A percentile compares a stretch with the other conserved stretches of the same genome.
These are phyloP conservation scores for Dexiosoma caninum DNA, from an alignment of 2,888 invertebrate genomes.

Conservation along the genomic window DNA sequence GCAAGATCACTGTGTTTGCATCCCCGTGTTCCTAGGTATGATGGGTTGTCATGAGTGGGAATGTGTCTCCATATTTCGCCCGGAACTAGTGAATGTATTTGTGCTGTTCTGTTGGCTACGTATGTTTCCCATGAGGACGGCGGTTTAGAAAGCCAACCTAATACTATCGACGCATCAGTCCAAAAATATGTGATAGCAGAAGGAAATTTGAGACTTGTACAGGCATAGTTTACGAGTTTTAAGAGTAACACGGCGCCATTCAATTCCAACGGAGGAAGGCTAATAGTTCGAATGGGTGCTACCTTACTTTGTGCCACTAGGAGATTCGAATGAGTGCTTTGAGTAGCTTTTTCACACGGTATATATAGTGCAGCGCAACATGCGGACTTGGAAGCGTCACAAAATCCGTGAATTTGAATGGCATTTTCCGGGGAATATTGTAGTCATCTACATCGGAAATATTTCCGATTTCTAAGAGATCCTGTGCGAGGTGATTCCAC, in stretches of 20 bases:
- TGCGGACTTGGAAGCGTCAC: too few species aligned
- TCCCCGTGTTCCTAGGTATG: neutral
- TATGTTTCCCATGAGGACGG: slow-evolving; percentile 1
- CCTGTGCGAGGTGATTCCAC: too few species aligned
- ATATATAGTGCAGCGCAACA: neutral
- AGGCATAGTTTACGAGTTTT: neutral
- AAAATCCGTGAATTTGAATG: too few species aligned
- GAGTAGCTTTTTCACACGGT: neutral
- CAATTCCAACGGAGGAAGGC: neutral
- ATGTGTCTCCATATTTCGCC: neutral
- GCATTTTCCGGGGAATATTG: too few species aligned
- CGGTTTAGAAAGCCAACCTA: neutral
- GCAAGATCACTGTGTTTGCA: neutral
- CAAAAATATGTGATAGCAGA: too few species aligned
- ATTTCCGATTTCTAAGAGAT: too few species aligned
- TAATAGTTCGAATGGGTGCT: slow-evolving; percentile 5
- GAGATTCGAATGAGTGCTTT: neutral
- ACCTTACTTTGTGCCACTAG: neutral
- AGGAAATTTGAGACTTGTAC: neutral
- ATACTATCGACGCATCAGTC: neutral
- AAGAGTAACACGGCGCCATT: neutral
- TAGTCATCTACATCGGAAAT: too few species aligned
- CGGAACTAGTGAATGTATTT: too few species aligned
- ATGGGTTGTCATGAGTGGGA: neutral
- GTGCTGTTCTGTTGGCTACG: too few species aligned